Evolutionary conservation across 2,797 vertebrate species (phyloP), one percentile per base, ranked within the genome.

Genomic region (Thunnus albacares): DNA sequence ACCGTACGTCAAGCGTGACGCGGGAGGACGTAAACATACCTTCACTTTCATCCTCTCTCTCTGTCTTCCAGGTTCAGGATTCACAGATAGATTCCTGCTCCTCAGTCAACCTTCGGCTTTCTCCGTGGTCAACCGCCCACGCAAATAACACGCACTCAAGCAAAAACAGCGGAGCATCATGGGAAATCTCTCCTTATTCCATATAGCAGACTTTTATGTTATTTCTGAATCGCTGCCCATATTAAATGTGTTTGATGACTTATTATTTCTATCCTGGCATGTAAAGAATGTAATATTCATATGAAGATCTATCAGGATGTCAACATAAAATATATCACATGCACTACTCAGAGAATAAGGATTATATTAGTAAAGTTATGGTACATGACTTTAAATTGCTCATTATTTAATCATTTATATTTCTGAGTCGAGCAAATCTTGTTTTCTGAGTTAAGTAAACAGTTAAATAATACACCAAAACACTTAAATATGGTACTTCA

Each of bases 101-200:
- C 70, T 85, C 83, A 88, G 61, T 94, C 89, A 92, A 89, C 92
- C 92, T 91, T 79, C 81, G 76, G 85, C 81, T 85, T 24, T 65
- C 80, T 85, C 79, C 3, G n/a, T 51, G 22, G 77, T 80, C 83
- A 81, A 68, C 79, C 81, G 33, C 74, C 69, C 81, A 77, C 71
- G 11, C 77, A 70, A 68, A 79, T 63, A 63, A 81, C 73, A 80
- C 0, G 11, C 74, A 38, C 53, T 69, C 47, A 66, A 47, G 6
- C 14, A 47, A 43, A 77, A 85, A 66, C 75, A 56, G 1, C 6
- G 3, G 22, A 51, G 66, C 66, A 73, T 82, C 74, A 76, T 33
- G 55, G 72, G 72, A 87, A 77, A 77, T 61, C 22, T 0, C 1
- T 58, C 24, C 12, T 67, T 6, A 33, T n/a, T 75, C 55, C 5